Evolutionary conservation across 2,797 vertebrate species (phyloP).

Genomic region (Gastrophryne carolinensis): DNA sequence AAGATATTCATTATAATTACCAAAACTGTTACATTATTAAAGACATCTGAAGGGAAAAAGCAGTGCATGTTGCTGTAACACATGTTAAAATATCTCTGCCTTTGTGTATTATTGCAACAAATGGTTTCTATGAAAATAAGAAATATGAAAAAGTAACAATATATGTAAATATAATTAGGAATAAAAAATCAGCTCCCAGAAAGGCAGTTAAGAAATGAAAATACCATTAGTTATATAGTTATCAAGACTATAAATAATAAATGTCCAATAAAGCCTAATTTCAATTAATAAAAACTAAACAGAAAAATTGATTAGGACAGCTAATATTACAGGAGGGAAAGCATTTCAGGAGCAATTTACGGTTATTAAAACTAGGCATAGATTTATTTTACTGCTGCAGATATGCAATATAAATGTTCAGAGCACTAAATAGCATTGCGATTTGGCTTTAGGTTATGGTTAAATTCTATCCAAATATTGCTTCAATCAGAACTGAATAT

Average conservation of each 20-base stretch:
- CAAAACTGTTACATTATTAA: too few relatives aligned
- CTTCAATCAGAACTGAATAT: too few relatives aligned
- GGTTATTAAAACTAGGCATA: background rate
- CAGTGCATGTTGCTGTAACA: background rate
- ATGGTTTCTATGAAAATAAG: background rate
- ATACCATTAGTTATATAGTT: background rate
- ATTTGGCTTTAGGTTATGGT: too few relatives aligned
- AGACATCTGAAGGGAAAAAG: too few relatives aligned
- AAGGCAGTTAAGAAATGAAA: background rate
- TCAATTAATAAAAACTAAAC: constrained; percentile 35
- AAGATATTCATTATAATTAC: too few relatives aligned
- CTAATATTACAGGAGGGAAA: constrained; percentile 14
- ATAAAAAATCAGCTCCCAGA: background rate
- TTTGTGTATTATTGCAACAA: background rate
- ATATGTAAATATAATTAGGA: constrained; percentile 12
- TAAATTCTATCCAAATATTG: too few relatives aligned
- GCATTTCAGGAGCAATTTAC: background rate
- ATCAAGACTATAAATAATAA: constrained; percentile 28
- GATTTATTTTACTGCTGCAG: background rate
- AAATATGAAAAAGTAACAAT: constrained; percentile 15
- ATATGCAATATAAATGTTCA: too few relatives aligned
- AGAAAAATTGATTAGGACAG: constrained; percentile 20
- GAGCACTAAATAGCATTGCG: too few relatives aligned
- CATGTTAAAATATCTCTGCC: background rate
- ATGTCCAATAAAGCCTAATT: constrained; percentile 6